Evolutionary conservation across 2,888 invertebrate species (phyloP).

Genomic region (Callosobruchus maculatus): DNA sequence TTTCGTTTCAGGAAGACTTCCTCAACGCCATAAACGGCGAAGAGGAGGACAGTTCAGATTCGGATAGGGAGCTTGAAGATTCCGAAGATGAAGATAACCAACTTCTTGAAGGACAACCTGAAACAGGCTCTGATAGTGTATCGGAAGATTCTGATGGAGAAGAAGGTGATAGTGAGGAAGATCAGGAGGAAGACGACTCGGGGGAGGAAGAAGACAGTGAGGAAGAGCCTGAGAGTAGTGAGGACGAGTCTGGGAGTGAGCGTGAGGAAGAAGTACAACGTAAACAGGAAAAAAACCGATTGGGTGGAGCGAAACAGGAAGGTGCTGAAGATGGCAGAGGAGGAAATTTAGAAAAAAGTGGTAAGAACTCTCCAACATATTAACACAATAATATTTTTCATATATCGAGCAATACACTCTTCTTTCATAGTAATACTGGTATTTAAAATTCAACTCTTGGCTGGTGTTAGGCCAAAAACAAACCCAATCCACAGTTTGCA

Average conservation of each 20-base stretch:
- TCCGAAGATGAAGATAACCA: slow-evolving; percentile 43
- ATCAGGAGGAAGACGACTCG: slow-evolving; percentile 52
- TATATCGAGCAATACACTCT: no score
- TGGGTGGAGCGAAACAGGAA: neutral
- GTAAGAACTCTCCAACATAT: neutral
- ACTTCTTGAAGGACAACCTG: slow-evolving; percentile 33
- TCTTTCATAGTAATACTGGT: no score
- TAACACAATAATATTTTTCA: no score
- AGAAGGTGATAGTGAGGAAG: slow-evolving; percentile 46
- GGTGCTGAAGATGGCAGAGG: neutral
- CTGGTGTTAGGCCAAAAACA: no score
- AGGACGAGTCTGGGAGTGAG: slow-evolving; percentile 32
- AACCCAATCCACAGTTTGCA: no score
- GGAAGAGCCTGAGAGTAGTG: slow-evolving; percentile 33
- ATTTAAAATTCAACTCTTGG: no score
- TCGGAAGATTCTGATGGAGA: slow-evolving; percentile 42
- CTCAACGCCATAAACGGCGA: slow-evolving; percentile 32
- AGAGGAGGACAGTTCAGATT: slow-evolving; percentile 47
- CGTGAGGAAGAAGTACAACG: slow-evolving; percentile 31
- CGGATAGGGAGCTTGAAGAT: slow-evolving; percentile 30
- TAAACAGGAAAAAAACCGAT: slow-evolving; percentile 9
- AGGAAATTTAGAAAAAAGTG: neutral
- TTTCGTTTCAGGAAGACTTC: slow-evolving; percentile 16
- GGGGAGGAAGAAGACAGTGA: slow-evolving; percentile 31
- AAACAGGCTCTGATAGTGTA: slow-evolving; percentile 39